These are phyloP conservation scores for Branchipolynoe longqiensis DNA, from an alignment of 2,888 invertebrate species.

Conservation along the genomic window DNA sequence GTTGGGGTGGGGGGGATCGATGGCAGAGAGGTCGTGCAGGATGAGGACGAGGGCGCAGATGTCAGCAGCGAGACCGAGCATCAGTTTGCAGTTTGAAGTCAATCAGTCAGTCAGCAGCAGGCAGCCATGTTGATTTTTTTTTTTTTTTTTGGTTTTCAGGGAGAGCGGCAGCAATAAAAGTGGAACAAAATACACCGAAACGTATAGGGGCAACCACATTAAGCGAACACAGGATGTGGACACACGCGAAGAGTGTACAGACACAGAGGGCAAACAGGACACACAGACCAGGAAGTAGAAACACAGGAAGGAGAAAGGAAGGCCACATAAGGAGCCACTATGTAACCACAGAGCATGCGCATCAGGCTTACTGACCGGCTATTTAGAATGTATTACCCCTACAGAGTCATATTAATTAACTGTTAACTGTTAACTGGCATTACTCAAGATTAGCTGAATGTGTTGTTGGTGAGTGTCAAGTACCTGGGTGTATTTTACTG, in stretches of 20 bases:
- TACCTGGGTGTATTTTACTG: no score
- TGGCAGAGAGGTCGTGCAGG: neutral
- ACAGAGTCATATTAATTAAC: no score
- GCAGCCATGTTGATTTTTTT: neutral
- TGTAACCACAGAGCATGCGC: no score
- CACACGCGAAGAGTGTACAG: neutral
- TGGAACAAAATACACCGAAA: conserved; percentile 22
- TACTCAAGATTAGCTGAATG: no score
- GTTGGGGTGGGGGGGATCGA: conserved; percentile 15
- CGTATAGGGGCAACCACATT: conserved; percentile 41
- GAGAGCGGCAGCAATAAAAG: conserved; percentile 42
- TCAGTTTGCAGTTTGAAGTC: neutral
- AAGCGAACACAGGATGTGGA: conserved; percentile 8
- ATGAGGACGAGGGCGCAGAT: neutral
- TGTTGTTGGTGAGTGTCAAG: no score
- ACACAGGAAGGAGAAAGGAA: no score
- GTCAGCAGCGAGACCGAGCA: neutral
- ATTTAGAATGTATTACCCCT: no score
- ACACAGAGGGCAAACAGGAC: neutral
- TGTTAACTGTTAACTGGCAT: no score
- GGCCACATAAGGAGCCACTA: no score
- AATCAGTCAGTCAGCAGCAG: conserved; percentile 2
- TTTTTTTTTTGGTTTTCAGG: no score
- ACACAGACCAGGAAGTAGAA: neutral
- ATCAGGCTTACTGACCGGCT: no score